Evolutionary conservation across 2,113 vertebrate species (phyloP).

Genomic region (Labrus mixtus): DNA sequence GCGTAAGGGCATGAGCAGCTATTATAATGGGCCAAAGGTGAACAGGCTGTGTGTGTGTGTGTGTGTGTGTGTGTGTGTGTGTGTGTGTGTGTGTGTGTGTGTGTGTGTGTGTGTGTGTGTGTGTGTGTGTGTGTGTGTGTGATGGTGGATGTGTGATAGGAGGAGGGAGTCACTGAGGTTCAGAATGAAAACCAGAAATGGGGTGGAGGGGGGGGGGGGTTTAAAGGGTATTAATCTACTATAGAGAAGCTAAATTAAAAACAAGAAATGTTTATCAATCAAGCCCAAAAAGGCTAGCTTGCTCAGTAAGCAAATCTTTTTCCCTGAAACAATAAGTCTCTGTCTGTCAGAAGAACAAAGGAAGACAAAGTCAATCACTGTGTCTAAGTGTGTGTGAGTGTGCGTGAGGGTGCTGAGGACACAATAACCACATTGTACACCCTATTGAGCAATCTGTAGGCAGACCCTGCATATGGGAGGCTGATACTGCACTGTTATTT

Average conservation of each 20-base stretch:
- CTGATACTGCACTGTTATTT: conserved; percentile 5
- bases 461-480: conserved; percentile 23
- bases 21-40: conserved; percentile 72
- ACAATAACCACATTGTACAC: conserved; percentile 65
- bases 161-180: background rate
- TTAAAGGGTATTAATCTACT: no score
- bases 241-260: background rate
- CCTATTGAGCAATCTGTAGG: conserved; percentile 24
- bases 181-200: background rate
- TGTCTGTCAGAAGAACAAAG: conserved; percentile 53
- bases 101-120: no score
- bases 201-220: no score
- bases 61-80: no score
- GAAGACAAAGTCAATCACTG: conserved; percentile 41
- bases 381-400: conserved; percentile 15
- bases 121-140: conserved; percentile 18
- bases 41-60: conserved; percentile 34
- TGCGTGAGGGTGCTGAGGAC: conserved; percentile 12
- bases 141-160: background rate
- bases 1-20: conserved; percentile 55
- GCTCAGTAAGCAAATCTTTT: conserved; percentile 32
- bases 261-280: background rate
- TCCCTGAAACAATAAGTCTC: conserved; percentile 56
- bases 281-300: conserved; percentile 7
- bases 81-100: no score